Evolutionary conservation across 2,888 invertebrate species (phyloP).

Genomic region (Lymantria monacha): DNA sequence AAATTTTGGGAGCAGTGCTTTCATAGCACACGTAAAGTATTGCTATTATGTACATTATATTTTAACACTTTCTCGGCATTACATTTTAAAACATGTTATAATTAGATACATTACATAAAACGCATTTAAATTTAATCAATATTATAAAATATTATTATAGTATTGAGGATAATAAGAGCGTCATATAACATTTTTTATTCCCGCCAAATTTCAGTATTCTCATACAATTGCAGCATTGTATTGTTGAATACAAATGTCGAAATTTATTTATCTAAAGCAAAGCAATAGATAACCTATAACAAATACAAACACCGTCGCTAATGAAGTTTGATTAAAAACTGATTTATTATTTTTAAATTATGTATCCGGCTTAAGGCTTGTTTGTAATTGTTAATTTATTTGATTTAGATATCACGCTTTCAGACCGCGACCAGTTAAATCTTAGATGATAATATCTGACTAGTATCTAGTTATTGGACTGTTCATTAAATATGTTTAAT

Average conservation of each 20-base stretch:
- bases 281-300: conserved; percentile 17
- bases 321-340: conserved; percentile 71
- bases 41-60: no score
- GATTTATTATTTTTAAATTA: conserved; percentile 58
- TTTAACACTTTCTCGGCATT: no score
- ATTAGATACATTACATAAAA: no score
- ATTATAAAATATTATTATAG: no score
- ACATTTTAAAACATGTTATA: no score
- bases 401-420: conserved; percentile 52
- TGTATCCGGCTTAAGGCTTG: conserved; percentile 41
- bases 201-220: no score
- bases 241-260: conserved; percentile 2
- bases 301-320: conserved; percentile 61
- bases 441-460: conserved; percentile 19
- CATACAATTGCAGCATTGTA: conserved; percentile 11
- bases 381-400: conserved; percentile 44
- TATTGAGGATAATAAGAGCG: no score
- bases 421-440: conserved; percentile 19
- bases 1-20: no score
- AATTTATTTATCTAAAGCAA: conserved; percentile 8
- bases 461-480: conserved; percentile 20
- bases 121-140: no score
- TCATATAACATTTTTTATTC: no score
- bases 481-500: conserved; percentile 32
- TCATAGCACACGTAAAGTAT: no score